Base-by-base conservation (phyloP, 2,888 invertebrate species). In the Epirrhoe alternata region DNA sequence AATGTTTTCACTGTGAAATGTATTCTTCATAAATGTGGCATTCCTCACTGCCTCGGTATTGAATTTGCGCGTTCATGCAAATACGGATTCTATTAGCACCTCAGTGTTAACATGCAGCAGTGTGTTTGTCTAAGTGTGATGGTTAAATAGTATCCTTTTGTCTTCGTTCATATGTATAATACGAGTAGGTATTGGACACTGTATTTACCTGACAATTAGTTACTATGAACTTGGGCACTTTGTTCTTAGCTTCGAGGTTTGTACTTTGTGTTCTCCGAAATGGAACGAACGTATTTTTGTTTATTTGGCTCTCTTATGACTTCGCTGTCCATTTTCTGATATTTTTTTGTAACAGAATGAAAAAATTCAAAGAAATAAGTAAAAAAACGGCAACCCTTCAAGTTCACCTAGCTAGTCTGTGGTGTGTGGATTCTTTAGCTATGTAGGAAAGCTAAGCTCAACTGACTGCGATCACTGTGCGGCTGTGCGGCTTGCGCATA, bases 81-180 rank as follows among this genome's bases (percentile, higher is more conserved):
- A 69, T 65, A 51, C 61, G 31, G 33, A 50, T 38, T 17, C 61
- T 47, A 66, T 73, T 73, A 70, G 65, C 70, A 68, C 53, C 53
- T 64, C 30, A 49, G 35, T 52, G 70, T 56, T 66, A 69, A 71
- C 66, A 49, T 51, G 60, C 53, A 58, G 68, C 6, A 64, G 51
- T 54, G 24, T 68, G 52, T 64, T 38, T 64, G 50, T 56, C 12
- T 60, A 54, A 17, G 42, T 51, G 56, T 49, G 30, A 7, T 50
- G 61, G 12, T 38, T 57, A 57, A 24, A 49, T 30, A 47, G 45
- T 33, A 42, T 12, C 38, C 5, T 42, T 42, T 42, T 12, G 16
- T 16, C 8, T 49, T 49, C 10, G 47, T 47, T n/a, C 24, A 31
- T 24, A n/a, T 24, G 5, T 33, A 33, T 33, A 33, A 33, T 33